phyloP scores from a whole-genome alignment of 1,140 invertebrate species.

The Halotydeus destructor region DNA sequence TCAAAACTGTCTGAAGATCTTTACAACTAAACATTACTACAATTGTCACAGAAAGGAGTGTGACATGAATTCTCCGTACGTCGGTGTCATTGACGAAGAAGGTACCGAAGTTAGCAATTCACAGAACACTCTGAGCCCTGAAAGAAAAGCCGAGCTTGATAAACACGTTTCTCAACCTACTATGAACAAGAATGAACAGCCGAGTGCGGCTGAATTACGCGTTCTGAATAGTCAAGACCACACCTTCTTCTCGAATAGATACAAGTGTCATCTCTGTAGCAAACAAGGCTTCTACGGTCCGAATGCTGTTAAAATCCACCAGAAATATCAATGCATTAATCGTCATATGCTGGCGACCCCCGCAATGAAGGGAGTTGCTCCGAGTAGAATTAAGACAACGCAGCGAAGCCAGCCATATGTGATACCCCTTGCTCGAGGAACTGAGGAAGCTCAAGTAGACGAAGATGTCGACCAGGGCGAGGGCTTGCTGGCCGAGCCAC shows the following conservation, averaged over 20 bases:
- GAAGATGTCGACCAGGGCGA: background rate
- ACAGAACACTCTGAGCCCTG: background rate
- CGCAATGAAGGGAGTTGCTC: background rate
- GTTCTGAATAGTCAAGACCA: background rate
- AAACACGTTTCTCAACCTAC: too few relatives aligned
- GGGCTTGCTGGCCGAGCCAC: too few relatives aligned
- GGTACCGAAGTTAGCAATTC: background rate
- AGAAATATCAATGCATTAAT: conserved; percentile 8
- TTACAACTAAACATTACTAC: conserved; percentile 9
- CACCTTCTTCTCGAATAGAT: background rate
- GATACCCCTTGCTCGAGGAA: background rate
- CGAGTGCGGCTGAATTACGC: background rate
- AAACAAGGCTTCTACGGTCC: background rate
- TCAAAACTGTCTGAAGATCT: conserved; percentile 6
- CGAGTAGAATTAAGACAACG: background rate
- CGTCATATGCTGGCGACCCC: background rate
- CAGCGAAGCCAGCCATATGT: background rate
- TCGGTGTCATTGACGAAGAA: conserved; percentile 3
- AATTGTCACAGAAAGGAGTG: conserved; percentile 8
- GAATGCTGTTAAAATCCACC: conserved; percentile 6
- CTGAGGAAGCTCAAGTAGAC: background rate
- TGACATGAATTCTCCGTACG: conserved; percentile 7
- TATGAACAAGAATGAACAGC: background rate
- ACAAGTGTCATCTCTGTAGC: background rate
- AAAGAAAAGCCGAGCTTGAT: too few relatives aligned